Base-by-base conservation (phyloP, 1,140 invertebrate species). In the Drosophila pandora region DNA sequence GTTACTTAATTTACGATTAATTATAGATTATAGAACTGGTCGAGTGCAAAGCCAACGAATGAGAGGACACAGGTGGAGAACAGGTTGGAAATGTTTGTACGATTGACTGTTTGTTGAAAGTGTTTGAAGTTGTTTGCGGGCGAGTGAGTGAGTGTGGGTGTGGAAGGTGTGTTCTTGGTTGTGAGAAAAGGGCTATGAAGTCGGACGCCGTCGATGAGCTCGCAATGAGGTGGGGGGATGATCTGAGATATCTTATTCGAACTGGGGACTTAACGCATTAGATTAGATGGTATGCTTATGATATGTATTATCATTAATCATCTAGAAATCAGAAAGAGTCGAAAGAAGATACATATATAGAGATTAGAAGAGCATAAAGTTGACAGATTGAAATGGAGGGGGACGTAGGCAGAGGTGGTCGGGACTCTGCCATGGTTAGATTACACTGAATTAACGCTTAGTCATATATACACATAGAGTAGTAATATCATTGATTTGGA, bases 241-340 rank as follows among this genome's bases (percentile, higher is more conserved):
- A 76, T 64, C 67, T 64, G 64, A 50, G 58, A 50, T 30, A 58
- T 47, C 61, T 58, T 54, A 55, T 72, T 62, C 70, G 65, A 68
- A 67, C 77, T 47, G 57, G 50, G 62, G 73, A 58, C 80, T 58
- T 59, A 79, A 79, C 81, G 70, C 80, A 45, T 72, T 73, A 58
- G 41, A 47, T 62, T 56, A 67, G 67, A 75, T 85, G 82, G 50
- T 84, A 84, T 79, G 81, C 72, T 73, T 70, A 87, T 88, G 82
- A 88, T 79, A 90, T 77, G 73, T 83, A 79, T 79, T 90, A 75
- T 75, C 77, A 89, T 90, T 90, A 90, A 84, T 90, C 88, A 87
- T 90, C 88, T 90, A 90, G 83, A 90, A 90, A 90, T 90, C 68
- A 89, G 88, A 90, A 85, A 85, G 60, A 82, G 78, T 83, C 68